Base-by-base conservation (phyloP, 1,140 invertebrate genomes). In the Vollenhovia emeryi region DNA sequence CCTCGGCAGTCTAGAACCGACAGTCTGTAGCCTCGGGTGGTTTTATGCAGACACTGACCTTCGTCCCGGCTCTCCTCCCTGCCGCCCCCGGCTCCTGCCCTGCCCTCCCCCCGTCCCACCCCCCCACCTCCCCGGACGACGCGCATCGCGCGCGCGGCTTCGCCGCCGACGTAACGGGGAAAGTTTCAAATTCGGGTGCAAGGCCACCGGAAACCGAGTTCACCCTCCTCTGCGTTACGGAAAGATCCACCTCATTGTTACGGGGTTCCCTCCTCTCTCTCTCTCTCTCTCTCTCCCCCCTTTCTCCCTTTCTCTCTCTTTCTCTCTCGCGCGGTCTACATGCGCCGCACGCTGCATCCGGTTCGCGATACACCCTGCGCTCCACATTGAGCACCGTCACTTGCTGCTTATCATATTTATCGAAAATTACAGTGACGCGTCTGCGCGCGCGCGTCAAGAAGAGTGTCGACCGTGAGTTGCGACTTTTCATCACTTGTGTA, bases 21-120 rank as follows among this genome's bases (percentile, higher is more conserved):
- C 91, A 92, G 89, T 90, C 92, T 92, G 91, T 91, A 92, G 91
- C 92, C 89, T 91, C 90, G 92, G 90, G 92, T 91, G 91, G 90
- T 95, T 95, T 95, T 95, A 95, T 95, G 94, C 94, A 95, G 94
- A 94, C 94, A 95, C 94, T 95, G 94, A 95, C 94, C 94, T 95
- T 95, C 94, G 93, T 93, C 87, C 91, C 91, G 84, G 60, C 64
- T 59, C 76, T 86, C 88, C 87, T 88, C 91, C 89, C 87, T 64
- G 73, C 79, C 79, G 59, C 66, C 84, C 80, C 80, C 74, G 43
- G 24, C n/a, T 68, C 24, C 76, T 60, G 73, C 55, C 33, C 55
- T 83, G 66, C 45, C 21, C 40, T 36, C 3, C 24, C 80, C 68
- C 75, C 40, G 79, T 43, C 66, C 59, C 74, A 84, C 89, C 87